phyloP scores from a whole-genome alignment of 2,888 invertebrate genomes.

The Cantharis lateralis region DNA sequence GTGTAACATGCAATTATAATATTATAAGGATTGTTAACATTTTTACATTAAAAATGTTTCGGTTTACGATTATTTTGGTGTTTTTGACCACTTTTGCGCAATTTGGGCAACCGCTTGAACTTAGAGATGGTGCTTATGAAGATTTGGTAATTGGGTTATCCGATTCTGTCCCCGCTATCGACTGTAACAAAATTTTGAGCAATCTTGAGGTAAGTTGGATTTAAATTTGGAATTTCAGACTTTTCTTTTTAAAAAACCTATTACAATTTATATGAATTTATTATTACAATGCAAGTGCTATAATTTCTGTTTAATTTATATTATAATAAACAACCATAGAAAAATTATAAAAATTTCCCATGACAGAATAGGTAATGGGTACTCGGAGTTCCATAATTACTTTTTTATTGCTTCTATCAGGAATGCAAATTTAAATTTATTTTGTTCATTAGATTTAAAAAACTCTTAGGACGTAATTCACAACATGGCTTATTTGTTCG shows the following conservation, averaged over 20 bases:
- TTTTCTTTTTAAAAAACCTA: neutral
- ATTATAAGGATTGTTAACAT: neutral
- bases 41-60: neutral
- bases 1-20: neutral
- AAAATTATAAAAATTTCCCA: neutral
- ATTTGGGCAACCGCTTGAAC: constrained; percentile 40
- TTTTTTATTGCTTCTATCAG: neutral
- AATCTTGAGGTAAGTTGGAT: constrained; percentile 56
- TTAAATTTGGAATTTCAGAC: neutral
- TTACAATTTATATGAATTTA: neutral
- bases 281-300: neutral
- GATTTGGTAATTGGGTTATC: constrained; percentile 56
- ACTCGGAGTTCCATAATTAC: neutral
- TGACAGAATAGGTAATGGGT: neutral
- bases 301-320: neutral
- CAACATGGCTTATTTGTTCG: neutral
- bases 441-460: neutral
- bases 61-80: neutral
- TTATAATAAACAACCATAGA: neutral
- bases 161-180: constrained; percentile 55
- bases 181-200: constrained; percentile 55
- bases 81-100: constrained; percentile 15
- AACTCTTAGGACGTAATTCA: neutral
- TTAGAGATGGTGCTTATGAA: constrained; percentile 57
- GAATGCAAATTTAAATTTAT: neutral